Conservation (phyloP, 2,888 invertebrate genomes). For the Heliconius sara region DNA sequence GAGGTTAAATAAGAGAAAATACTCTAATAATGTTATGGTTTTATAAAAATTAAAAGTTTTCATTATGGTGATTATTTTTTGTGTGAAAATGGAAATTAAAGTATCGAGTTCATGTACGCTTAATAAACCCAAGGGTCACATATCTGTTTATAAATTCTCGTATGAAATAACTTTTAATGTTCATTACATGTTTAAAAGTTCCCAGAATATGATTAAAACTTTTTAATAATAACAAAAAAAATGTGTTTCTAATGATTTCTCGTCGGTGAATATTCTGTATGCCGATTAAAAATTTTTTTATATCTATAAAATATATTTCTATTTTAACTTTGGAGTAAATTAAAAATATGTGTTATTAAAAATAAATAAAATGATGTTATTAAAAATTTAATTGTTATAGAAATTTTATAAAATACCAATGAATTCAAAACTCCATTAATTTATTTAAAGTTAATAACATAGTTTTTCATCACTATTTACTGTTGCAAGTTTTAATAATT, state of each 20-base stretch:
- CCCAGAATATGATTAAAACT: neutral
- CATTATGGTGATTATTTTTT: neutral
- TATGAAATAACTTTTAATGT: conserved; percentile 19
- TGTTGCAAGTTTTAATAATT: neutral
- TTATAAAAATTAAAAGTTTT: neutral
- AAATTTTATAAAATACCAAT: neutral
- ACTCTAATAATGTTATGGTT: no score
- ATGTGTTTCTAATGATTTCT: neutral
- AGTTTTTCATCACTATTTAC: neutral
- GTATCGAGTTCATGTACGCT: neutral
- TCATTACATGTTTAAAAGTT: neutral
- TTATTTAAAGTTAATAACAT: neutral
- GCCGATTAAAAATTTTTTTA: neutral
- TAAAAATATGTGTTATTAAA: neutral
- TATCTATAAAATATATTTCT: neutral
- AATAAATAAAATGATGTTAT: neutral
- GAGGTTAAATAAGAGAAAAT: no score
- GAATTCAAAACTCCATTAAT: neutral
- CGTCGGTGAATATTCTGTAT: neutral
- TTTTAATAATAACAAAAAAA: neutral
- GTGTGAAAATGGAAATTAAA: neutral
- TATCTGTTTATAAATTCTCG: neutral
- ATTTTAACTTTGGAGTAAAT: neutral
- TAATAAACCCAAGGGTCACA: neutral
- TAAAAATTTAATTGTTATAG: neutral